Base-by-base conservation (phyloP, 2,888 invertebrate species). In the Blastobasis adustella region DNA sequence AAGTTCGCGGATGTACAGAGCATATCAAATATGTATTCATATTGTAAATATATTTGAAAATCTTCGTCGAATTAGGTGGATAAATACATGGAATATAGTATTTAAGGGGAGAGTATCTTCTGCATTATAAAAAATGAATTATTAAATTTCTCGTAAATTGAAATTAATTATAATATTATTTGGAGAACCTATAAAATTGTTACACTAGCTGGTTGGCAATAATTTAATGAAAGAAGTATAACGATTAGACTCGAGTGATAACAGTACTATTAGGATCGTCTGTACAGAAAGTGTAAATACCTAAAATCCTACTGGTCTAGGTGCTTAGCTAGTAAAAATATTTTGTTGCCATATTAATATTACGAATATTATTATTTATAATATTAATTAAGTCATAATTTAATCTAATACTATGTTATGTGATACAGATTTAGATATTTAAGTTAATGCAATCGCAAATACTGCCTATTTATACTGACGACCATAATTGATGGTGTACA, bases 341-440 rank as follows among this genome's bases (percentile, higher is more conserved):
- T 86, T 86, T 83, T 80, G 87, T 88, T 88, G 88, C 88, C 88
- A 88, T 88, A 88, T 86, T 87, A 87, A 83, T 79, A 72, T 82
- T 84, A 85, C 81, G 80, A 70, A 79, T 83, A 83, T 79, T 76
- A 81, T 85, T 83, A 86, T 86, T 83, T 87, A 85, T 86, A 79
- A 77, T 76, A 76, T 74, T 75, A 73, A 67, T 76, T 84, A 82
- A 85, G 82, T 79, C 73, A 79, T 81, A 82, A 82, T 82, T 81
- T 81, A 80, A 81, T 79, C 66, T 77, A 71, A 77, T 73, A 74
- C 69, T 77, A 79, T 77, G 59, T 83, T 82, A 84, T 87, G 86
- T 86, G 86, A 87, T 85, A 86, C 73, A 78, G 70, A 73, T 66
- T 69, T 79, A 74, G 70, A 68, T 65, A 54, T 64, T 23, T 78